Evolutionary conservation across 2,797 vertebrate species (phyloP).

Genomic region (Chanos chanos): DNA sequence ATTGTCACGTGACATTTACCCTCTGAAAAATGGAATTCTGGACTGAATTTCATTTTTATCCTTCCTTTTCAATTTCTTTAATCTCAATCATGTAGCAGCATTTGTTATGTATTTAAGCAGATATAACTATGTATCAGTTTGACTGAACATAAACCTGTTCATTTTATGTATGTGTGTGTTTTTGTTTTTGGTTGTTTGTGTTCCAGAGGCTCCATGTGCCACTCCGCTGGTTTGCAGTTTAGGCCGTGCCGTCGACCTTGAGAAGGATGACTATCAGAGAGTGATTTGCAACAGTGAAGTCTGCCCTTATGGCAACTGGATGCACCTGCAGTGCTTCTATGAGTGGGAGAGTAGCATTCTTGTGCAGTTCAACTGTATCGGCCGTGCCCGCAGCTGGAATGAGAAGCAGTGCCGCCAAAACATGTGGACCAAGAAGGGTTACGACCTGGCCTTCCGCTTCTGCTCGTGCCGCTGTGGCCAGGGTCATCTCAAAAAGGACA

Average conservation of each 20-base stretch:
- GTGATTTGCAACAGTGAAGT: slow-evolving; percentile 96
- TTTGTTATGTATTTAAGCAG: too few relatives aligned
- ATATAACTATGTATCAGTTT: neutral
- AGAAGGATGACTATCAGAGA: slow-evolving; percentile 97
- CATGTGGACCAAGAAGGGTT: slow-evolving; percentile 99
- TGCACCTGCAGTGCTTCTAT: slow-evolving; percentile 98
- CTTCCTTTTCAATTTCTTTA: too few relatives aligned
- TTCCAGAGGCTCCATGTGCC: slow-evolving; percentile 86
- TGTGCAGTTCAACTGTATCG: slow-evolving; percentile 97
- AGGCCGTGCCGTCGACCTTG: slow-evolving; percentile 83
- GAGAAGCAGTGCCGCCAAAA: slow-evolving; percentile 99
- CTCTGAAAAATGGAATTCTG: too few relatives aligned
- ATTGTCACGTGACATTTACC: too few relatives aligned
- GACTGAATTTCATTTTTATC: too few relatives aligned
- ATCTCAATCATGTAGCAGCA: too few relatives aligned
- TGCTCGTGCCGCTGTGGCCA: slow-evolving; percentile 97
- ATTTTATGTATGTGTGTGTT: slow-evolving; percentile 29
- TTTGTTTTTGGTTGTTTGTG: slow-evolving; percentile 29
- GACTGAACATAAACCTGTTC: too few relatives aligned
- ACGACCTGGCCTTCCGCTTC: slow-evolving; percentile 96
- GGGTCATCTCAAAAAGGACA: slow-evolving; percentile 97
- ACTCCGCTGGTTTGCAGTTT: slow-evolving; percentile 92
- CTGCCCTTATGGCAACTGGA: slow-evolving; percentile 91
- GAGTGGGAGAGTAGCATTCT: slow-evolving; percentile 99
- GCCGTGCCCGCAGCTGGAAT: slow-evolving; percentile 95